Conservation (phyloP, 2,888 invertebrate genomes). For the Drosophila subsilvestris region DNA sequence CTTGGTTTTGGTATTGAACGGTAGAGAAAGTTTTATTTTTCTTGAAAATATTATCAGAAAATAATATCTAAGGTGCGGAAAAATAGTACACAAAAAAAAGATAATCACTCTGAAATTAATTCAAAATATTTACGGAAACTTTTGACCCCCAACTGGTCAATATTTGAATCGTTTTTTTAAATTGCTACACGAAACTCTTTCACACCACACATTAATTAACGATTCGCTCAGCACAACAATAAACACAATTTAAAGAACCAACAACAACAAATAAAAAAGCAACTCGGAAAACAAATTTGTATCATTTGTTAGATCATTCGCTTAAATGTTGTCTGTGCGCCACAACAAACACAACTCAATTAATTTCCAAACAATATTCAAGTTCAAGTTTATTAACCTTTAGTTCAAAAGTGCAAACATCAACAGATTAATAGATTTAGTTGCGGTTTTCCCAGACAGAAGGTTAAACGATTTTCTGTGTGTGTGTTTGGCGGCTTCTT, state of each 20-base stretch:
- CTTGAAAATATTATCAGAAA: too few species aligned
- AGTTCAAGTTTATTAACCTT: constrained; percentile 77
- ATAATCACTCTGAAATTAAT: background rate
- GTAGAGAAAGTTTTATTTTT: constrained; percentile 8
- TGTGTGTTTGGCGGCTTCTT: constrained; percentile 28
- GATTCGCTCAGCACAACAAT: constrained; percentile 4
- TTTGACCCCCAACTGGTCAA: background rate
- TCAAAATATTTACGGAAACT: background rate
- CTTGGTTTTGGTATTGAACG: constrained; percentile 4
- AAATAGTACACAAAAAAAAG: background rate
- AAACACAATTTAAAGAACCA: constrained; percentile 34
- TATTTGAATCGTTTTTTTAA: background rate
- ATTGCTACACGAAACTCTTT: constrained; percentile 2
- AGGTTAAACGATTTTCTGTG: constrained; percentile 17
- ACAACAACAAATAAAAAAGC: constrained; percentile 1
- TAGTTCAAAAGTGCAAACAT: constrained; percentile 54
- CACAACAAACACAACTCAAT: constrained; percentile 49
- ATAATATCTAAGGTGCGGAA: background rate
- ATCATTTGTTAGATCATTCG: constrained; percentile 37
- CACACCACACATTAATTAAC: constrained; percentile 5
- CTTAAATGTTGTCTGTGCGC: constrained; percentile 25
- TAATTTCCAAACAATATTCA: constrained; percentile 59
- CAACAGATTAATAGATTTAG: constrained; percentile 41
- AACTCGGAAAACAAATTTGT: constrained; percentile 32
- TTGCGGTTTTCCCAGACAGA: constrained; percentile 30